These are phyloP conservation scores for Tuberolachnus salignus DNA, from an alignment of 2,888 invertebrate species.

Conservation along the genomic window DNA sequence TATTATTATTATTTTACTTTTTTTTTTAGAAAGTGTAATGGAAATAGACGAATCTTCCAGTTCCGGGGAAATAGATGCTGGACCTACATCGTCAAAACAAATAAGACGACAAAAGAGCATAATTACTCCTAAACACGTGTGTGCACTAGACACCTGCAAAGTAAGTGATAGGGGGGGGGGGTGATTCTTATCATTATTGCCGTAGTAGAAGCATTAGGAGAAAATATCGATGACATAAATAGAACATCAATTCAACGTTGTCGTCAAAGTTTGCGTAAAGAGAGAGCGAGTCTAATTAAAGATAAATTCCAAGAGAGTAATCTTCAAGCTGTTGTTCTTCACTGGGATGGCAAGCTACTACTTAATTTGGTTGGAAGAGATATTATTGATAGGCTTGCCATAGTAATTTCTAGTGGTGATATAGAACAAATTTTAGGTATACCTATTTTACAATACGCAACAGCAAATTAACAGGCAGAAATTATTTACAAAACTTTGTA, in stretches of 20 bases:
- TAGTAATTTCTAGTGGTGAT: conserved; percentile 15
- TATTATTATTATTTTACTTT: not conserved
- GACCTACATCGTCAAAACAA: too few species aligned
- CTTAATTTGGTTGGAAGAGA: conserved; percentile 23
- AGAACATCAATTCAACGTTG: conserved; percentile 35
- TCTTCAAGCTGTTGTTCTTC: conserved; percentile 25
- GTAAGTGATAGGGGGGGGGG: not conserved
- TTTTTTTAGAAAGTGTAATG: not conserved
- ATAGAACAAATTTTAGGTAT: conserved; percentile 20
- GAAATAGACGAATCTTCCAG: too few species aligned
- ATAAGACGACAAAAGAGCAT: not conserved
- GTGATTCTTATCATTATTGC: not conserved
- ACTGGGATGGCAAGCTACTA: conserved; percentile 35
- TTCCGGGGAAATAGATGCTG: too few species aligned
- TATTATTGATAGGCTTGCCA: conserved; percentile 16
- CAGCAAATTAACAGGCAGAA: conserved; percentile 30
- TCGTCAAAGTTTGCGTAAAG: not conserved
- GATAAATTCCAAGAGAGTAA: conserved; percentile 15
- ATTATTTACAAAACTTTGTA: conserved; percentile 28
- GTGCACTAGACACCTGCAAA: not conserved
- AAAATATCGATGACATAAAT: conserved; percentile 15
- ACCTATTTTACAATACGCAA: conserved; percentile 26
- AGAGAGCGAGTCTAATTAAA: conserved; percentile 10
- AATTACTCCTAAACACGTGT: not conserved
- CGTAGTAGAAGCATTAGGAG: not conserved